These are phyloP conservation scores for Macrosiphum euphorbiae DNA, from an alignment of 2,888 invertebrate species.

Conservation along the genomic window DNA sequence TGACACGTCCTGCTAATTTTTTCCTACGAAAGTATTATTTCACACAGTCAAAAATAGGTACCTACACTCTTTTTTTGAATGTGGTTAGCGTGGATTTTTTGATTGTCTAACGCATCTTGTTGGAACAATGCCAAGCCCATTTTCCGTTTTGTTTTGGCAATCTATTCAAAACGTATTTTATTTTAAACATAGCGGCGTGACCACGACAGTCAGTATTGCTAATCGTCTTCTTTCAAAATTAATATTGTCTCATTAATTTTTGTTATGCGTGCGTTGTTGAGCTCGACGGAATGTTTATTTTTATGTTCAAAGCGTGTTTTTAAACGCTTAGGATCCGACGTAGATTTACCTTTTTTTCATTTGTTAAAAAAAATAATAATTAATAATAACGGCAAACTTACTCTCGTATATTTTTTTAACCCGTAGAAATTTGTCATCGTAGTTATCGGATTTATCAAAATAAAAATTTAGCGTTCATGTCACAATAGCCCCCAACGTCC, in stretches of 20 bases:
- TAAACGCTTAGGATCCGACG: neutral
- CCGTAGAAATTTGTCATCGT: neutral
- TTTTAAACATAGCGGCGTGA: slow-evolving; percentile 19
- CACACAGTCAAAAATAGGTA: slow-evolving; percentile 4
- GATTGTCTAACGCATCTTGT: slow-evolving; percentile 8
- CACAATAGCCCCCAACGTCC: neutral
- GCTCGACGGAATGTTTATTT: slow-evolving; percentile 13
- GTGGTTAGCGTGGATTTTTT: slow-evolving; percentile 7
- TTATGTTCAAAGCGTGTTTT: slow-evolving; percentile 23
- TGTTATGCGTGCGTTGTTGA: neutral
- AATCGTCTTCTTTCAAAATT: slow-evolving; percentile 43
- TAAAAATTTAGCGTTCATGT: neutral
- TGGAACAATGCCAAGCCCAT: neutral
- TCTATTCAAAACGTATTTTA: slow-evolving; percentile 9
- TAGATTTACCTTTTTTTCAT: neutral
- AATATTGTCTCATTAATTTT: slow-evolving; percentile 1
- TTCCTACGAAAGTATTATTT: slow-evolving; percentile 15
- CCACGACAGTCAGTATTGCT: neutral
- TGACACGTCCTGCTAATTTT: neutral
- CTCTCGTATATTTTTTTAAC: neutral
- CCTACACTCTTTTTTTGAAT: neutral
- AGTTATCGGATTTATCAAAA: neutral
- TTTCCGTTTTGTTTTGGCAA: slow-evolving; percentile 47
- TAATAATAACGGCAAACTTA: neutral
- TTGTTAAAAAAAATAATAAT: neutral